A percentile compares a stretch with the other conserved stretches of the same genome.
These are phyloP conservation scores for Montipora sp. DNA, from an alignment of 64 coral and sea anemone species.

Conservation along the genomic window DNA sequence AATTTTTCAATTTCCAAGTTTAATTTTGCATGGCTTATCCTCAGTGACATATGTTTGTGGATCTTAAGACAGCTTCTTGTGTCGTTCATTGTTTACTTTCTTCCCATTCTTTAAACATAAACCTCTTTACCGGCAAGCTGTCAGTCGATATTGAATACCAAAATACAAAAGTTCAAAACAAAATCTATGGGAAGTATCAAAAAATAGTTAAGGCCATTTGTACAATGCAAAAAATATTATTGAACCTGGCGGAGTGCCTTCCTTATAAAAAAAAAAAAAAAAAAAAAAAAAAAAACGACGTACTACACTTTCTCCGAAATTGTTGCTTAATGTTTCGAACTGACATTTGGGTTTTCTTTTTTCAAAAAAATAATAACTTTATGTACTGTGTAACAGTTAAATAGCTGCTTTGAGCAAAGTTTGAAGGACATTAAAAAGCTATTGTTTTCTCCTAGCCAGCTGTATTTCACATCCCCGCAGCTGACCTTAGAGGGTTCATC, in stretches of 20 bases:
- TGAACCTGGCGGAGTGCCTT: not conserved
- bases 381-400: slow-evolving; percentile 20
- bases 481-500: slow-evolving; percentile 11
- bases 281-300: not conserved
- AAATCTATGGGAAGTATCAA: slow-evolving; percentile 1
- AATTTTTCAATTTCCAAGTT: slow-evolving; percentile 27
- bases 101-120: slow-evolving; percentile 43
- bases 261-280: no score
- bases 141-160: slow-evolving; percentile 45
- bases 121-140: slow-evolving; percentile 30
- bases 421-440: slow-evolving; percentile 37
- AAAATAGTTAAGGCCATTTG: slow-evolving; percentile 9
- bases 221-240: not conserved
- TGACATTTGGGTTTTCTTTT: not conserved
- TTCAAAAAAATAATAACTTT: not conserved
- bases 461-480: slow-evolving; percentile 56
- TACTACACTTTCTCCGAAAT: not conserved
- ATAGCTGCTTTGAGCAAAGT: slow-evolving; percentile 42
- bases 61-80: slow-evolving; percentile 14
- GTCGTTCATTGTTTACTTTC: slow-evolving; percentile 28
- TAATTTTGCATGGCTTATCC: slow-evolving; percentile 22
- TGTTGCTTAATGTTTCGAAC: not conserved
- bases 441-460: slow-evolving; percentile 34
- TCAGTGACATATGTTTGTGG: slow-evolving; percentile 45
- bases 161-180: slow-evolving; percentile 3